phyloP scores from a whole-genome alignment of 2,113 vertebrate genomes.

The Cnemophilus loriae region DNA sequence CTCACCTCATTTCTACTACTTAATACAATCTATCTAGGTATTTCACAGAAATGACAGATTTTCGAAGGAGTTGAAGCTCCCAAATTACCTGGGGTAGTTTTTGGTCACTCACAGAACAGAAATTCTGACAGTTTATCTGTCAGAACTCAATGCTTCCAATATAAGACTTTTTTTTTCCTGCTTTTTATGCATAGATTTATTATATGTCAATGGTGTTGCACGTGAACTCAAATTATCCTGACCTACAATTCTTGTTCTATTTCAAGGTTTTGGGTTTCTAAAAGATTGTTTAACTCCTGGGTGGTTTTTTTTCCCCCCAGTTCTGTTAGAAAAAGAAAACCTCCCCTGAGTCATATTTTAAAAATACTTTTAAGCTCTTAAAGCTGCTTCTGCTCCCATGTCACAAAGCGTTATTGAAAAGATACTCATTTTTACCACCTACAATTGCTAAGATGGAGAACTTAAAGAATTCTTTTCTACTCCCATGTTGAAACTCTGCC shows the following conservation, averaged over 20 bases:
- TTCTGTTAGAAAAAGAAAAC: constrained; percentile 39
- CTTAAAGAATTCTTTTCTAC: constrained; percentile 9
- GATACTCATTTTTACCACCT: constrained; percentile 34
- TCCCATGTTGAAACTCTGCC: neutral
- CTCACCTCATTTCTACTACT: neutral
- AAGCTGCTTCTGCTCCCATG: constrained; percentile 18
- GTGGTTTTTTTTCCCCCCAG: neutral
- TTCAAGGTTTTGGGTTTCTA: constrained; percentile 29
- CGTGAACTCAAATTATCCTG: constrained; percentile 43
- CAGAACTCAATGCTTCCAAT: neutral
- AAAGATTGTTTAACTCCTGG: constrained; percentile 7
- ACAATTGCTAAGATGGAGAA: constrained; percentile 27
- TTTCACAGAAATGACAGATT: neutral
- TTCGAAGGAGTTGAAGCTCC: neutral
- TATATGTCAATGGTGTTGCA: neutral
- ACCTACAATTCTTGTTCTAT: constrained; percentile 47
- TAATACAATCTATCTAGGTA: neutral
- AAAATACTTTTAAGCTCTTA: constrained; percentile 25
- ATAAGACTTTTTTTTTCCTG: neutral
- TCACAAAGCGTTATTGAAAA: constrained; percentile 48
- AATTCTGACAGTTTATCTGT: neutral
- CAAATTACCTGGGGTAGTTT: neutral
- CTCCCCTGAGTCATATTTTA: constrained; percentile 32
- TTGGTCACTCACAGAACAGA: neutral
- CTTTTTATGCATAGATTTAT: neutral